These are phyloP conservation scores for Aplysina aerophoba DNA, from an alignment of 37 sponge, comb jelly and placozoan genomes.

Conservation along the genomic window DNA sequence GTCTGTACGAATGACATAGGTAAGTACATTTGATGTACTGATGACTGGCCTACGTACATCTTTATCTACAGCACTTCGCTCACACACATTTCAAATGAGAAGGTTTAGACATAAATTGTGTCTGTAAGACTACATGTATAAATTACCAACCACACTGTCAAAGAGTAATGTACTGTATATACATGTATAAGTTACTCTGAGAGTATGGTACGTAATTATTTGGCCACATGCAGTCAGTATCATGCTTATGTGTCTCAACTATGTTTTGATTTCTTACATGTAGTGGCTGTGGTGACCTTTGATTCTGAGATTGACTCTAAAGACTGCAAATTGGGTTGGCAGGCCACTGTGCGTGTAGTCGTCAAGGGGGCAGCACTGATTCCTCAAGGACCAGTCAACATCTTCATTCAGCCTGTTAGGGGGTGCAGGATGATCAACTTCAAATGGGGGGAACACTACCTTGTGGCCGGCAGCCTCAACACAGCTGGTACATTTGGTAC, in stretches of 20 bases:
- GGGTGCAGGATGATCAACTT: not conserved
- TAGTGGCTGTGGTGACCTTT: not conserved
- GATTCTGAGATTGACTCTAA: not conserved
- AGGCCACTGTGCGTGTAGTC: not conserved
- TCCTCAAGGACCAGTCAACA: not conserved
- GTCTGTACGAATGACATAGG: no score
- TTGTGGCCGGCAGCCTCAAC: not conserved
- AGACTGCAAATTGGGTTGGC: not conserved
- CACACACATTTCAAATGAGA: no score
- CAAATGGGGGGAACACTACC: not conserved
- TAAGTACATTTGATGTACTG: constrained; percentile 19
- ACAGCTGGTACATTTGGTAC: no score
- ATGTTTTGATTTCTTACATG: not conserved
- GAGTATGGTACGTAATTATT: no score
- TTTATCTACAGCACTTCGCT: no score
- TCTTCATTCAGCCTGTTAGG: not conserved
- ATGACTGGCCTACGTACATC: constrained; percentile 22
- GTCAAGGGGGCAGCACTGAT: not conserved
- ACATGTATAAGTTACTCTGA: no score
- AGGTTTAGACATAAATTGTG: no score
- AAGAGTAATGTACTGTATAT: no score
- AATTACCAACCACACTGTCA: no score
- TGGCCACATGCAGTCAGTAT: no score
- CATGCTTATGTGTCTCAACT: no score
- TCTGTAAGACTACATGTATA: no score